Percentiles rank a stretch among this genome's conserved stretches.
Evolutionary conservation across 2,888 invertebrate species (phyloP).

Genomic region (Hemaris fuciformis): DNA sequence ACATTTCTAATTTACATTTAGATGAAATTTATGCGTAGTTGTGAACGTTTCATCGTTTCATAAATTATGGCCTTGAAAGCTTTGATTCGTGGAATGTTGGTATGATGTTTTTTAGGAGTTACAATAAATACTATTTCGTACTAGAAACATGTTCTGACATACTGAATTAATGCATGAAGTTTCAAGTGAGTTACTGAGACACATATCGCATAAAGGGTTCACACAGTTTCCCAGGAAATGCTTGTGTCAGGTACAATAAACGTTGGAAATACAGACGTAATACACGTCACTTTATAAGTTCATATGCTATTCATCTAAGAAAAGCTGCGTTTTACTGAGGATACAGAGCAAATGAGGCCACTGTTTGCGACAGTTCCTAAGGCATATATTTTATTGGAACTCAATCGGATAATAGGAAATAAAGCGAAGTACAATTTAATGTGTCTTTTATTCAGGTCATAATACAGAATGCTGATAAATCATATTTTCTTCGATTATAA

Average conservation of each 20-base stretch:
- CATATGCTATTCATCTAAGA: not conserved
- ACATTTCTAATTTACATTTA: conserved; percentile 38
- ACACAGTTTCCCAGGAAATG: not conserved
- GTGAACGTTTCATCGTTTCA: not conserved
- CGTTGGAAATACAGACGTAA: not conserved
- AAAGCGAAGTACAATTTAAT: too few relatives aligned
- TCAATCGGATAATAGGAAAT: too few relatives aligned
- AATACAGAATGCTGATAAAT: too few relatives aligned
- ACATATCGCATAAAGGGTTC: not conserved
- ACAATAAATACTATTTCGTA: not conserved
- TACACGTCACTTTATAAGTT: not conserved
- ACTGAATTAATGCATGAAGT: not conserved
- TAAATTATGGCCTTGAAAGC: not conserved
- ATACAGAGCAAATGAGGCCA: too few relatives aligned
- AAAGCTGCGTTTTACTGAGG: not conserved
- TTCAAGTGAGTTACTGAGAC: not conserved
- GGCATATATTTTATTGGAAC: too few relatives aligned
- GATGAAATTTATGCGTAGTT: conserved; percentile 26
- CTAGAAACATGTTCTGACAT: too few relatives aligned
- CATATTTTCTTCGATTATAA: not conserved
- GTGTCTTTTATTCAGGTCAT: not conserved
- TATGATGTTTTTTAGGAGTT: not conserved
- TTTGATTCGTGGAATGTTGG: conserved; percentile 5
- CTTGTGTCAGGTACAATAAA: not conserved
- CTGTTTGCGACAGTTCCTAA: too few relatives aligned